Conservation (phyloP, 2,113 vertebrate genomes). For the Bos javanicus region DNA sequence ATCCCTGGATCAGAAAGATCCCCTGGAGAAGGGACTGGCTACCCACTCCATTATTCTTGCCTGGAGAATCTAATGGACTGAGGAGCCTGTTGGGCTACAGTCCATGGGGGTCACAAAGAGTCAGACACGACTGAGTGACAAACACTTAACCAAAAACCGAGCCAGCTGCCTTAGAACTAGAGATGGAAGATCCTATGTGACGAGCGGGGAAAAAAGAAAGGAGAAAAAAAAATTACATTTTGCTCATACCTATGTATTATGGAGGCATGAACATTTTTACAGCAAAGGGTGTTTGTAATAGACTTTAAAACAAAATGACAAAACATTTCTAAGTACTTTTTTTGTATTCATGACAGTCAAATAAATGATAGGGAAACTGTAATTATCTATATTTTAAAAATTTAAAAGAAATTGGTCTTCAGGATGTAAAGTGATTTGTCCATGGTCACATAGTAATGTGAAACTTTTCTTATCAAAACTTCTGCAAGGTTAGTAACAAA, state of each 20-base stretch:
- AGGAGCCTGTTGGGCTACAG: background rate
- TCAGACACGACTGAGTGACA: background rate
- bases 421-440: background rate
- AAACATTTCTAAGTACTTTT: background rate
- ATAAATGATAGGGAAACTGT: background rate
- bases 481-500: background rate
- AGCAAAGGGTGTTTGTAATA: background rate
- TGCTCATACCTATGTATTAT: background rate
- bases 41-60: background rate
- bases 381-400: conserved; percentile 8
- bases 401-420: background rate
- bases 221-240: background rate
- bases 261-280: background rate
- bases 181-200: background rate
- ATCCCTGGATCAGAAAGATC: background rate
- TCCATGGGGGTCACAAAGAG: background rate
- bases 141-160: background rate
- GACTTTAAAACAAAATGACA: conserved; percentile 1
- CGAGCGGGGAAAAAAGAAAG: background rate
- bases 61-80: background rate
- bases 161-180: background rate
- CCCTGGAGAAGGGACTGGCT: background rate
- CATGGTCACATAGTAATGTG: background rate
- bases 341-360: background rate
- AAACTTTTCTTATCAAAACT: background rate